phyloP scores from a whole-genome alignment of 2,113 vertebrate species.

The Monopterus albus region DNA sequence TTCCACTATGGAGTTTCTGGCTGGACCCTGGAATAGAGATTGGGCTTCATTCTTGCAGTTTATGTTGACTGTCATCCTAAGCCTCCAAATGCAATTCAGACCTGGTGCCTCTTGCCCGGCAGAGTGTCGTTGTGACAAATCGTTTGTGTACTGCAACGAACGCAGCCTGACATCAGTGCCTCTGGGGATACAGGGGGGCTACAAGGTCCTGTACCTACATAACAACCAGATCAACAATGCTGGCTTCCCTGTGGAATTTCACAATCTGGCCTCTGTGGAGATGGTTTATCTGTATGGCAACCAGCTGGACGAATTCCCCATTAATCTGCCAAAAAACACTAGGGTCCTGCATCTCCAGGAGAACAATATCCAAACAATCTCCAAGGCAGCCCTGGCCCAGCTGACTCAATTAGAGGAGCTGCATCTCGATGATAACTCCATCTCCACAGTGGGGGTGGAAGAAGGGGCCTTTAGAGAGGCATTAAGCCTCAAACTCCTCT shows the following conservation, averaged over 20 bases:
- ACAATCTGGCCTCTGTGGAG: constrained; percentile 92
- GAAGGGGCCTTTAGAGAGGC: constrained; percentile 97
- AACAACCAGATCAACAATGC: constrained; percentile 99
- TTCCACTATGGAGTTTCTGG: constrained; percentile 92
- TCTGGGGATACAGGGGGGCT: constrained; percentile 96
- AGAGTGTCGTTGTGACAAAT: constrained; percentile 95
- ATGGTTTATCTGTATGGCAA: constrained; percentile 96
- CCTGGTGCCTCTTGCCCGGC: constrained; percentile 87
- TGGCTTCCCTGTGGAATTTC: constrained; percentile 95
- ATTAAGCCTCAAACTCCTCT: constrained; percentile 93
- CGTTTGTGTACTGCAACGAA: constrained; percentile 98
- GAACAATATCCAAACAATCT: constrained; percentile 99
- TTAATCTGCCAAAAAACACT: constrained; percentile 97
- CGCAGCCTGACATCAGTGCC: constrained; percentile 99
- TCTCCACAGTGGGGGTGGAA: constrained; percentile 97
- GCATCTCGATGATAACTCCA: constrained; percentile 97
- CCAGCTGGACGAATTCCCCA: constrained; percentile 96
- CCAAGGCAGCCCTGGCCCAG: constrained; percentile 93
- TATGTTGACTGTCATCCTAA: constrained; percentile 91
- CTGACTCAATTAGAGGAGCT: constrained; percentile 92
- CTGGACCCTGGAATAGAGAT: constrained; percentile 87
- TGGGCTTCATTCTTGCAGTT: constrained; percentile 89
- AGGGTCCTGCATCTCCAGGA: constrained; percentile 94
- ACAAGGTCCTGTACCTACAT: constrained; percentile 95
- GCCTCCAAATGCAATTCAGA: constrained; percentile 89